Conservation (phyloP, 2,113 vertebrate genomes). For the Narcine bancroftii region DNA sequence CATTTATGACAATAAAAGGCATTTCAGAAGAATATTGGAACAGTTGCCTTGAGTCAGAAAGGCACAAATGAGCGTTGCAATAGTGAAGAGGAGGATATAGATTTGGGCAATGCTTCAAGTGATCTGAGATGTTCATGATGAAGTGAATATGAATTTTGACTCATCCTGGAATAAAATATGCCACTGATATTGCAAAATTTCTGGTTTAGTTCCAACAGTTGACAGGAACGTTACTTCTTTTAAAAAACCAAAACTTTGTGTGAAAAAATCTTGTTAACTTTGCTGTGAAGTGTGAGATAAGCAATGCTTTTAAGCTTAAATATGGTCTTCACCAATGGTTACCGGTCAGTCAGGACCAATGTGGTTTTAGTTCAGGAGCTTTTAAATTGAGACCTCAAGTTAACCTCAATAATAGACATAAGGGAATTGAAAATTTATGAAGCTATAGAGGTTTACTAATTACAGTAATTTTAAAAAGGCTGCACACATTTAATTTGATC, state of each 20-base stretch:
- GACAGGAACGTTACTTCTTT: too few species aligned
- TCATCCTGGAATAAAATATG: not conserved
- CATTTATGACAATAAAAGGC: not conserved
- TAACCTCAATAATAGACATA: conserved; percentile 37
- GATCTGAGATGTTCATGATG: not conserved
- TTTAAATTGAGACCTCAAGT: conserved; percentile 18
- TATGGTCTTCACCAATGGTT: not conserved
- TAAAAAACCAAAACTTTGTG: too few species aligned
- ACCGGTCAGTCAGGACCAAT: not conserved
- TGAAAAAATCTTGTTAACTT: not conserved
- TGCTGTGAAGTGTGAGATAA: not conserved
- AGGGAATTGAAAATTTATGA: conserved; percentile 37
- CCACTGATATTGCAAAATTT: not conserved
- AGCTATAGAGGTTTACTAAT: conserved; percentile 29
- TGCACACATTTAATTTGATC: conserved; percentile 37
- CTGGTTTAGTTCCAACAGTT: not conserved
- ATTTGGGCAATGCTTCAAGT: not conserved
- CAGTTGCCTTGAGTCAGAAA: not conserved
- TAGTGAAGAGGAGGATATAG: not conserved
- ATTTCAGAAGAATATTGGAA: not conserved
- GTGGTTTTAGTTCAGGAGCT: not conserved
- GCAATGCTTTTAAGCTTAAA: not conserved
- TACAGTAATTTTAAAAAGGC: conserved; percentile 32
- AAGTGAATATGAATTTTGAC: not conserved
- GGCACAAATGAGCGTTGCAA: not conserved